Conservation (phyloP, 2,888 invertebrate species). For the Altica lythri region DNA sequence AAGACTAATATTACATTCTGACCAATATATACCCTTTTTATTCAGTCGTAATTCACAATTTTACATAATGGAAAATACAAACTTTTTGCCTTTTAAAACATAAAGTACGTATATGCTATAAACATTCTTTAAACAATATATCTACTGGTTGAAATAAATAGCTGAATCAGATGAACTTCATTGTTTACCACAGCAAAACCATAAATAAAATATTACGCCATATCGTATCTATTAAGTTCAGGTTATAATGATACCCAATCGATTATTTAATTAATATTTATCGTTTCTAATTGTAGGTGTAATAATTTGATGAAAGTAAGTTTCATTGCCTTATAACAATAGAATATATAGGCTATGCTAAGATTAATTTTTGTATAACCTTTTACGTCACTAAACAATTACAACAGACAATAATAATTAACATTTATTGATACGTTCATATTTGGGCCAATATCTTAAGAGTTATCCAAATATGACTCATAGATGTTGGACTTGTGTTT, state of each 20-base stretch:
- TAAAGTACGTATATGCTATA: too few species aligned
- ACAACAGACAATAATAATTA: constrained; percentile 9
- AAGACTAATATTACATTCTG: too few species aligned
- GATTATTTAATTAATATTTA: constrained; percentile 2
- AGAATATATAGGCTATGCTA: constrained; percentile 8
- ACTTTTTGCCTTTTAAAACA: too few species aligned
- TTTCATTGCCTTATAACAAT: constrained; percentile 10
- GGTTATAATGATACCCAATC: constrained; percentile 1
- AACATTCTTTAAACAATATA: neutral
- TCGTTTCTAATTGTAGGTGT: constrained; percentile 8
- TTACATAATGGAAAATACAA: too few species aligned
- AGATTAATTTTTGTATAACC: constrained; percentile 15
- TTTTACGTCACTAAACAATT: constrained; percentile 15
- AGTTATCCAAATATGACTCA: constrained; percentile 27
- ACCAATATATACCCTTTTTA: too few species aligned
- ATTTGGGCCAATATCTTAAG: constrained; percentile 23
- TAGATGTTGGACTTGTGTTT: constrained; percentile 1
- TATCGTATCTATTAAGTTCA: too few species aligned
- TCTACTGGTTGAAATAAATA: too few species aligned
- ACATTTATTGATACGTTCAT: constrained; percentile 15
- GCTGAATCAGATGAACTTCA: too few species aligned
- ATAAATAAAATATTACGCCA: too few species aligned
- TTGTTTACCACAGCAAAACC: too few species aligned
- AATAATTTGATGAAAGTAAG: constrained; percentile 9
- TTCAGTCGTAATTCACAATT: too few species aligned